A percentile compares a stretch with the other conserved stretches of the same genome.
These are phyloP conservation scores for Latrodectus elegans DNA, from an alignment of 2,888 invertebrate genomes.

Conservation along the genomic window DNA sequence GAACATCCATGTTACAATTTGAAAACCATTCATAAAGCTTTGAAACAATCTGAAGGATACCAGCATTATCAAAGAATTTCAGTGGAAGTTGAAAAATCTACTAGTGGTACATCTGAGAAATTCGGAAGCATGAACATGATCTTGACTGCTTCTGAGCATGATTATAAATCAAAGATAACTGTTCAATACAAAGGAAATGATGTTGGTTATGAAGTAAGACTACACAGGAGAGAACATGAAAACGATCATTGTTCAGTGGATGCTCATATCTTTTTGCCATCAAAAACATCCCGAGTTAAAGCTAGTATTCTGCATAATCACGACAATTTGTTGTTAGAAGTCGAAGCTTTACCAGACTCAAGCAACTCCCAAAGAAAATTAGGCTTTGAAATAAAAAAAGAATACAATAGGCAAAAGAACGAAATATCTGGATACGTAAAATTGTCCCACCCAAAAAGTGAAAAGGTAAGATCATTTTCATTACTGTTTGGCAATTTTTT, in stretches of 20 bases:
- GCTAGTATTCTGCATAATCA: slow-evolving; percentile 17
- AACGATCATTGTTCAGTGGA: slow-evolving; percentile 39
- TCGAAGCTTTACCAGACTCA: slow-evolving; percentile 35
- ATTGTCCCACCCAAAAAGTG: slow-evolving; percentile 20
- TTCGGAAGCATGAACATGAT: slow-evolving; percentile 11
- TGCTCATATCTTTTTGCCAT: slow-evolving; percentile 13
- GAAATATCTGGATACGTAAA: slow-evolving; percentile 35
- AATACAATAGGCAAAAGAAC: background rate
- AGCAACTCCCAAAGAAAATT: slow-evolving; percentile 5
- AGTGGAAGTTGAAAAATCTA: slow-evolving; percentile 38
- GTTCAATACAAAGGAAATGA: slow-evolving; percentile 28
- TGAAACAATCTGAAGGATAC: slow-evolving; percentile 7
- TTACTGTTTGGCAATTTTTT: background rate
- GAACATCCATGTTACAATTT: slow-evolving; percentile 36
- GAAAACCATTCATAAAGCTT: slow-evolving; percentile 29
- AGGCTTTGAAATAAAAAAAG: slow-evolving; percentile 20
- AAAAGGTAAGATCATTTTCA: slow-evolving; percentile 32
- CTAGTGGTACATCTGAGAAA: background rate
- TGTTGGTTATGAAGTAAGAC: slow-evolving; percentile 42
- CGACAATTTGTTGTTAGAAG: background rate
- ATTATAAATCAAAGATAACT: slow-evolving; percentile 38
- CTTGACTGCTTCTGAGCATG: background rate
- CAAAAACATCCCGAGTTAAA: slow-evolving; percentile 20
- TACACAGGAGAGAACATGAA: slow-evolving; percentile 28
- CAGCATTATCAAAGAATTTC: slow-evolving; percentile 21